phyloP scores from a whole-genome alignment of 2,888 invertebrate genomes.

The Trichopria drosophilae region DNA sequence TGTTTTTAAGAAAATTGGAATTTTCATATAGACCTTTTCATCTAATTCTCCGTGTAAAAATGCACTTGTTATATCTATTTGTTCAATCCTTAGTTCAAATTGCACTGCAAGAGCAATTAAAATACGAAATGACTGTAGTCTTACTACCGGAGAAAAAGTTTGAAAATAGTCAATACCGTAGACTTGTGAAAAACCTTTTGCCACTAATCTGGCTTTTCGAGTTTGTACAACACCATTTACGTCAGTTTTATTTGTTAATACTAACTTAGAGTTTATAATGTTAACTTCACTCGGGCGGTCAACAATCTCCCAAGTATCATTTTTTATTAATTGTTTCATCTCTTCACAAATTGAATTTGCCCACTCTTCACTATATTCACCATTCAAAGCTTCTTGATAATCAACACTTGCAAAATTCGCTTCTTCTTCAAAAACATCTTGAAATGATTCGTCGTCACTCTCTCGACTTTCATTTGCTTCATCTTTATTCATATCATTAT shows the following conservation, averaged over 20 bases:
- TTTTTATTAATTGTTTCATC: conserved; percentile 3
- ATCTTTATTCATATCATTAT: not conserved
- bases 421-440: conserved; percentile 1
- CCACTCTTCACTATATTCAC: not conserved
- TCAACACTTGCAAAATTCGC: not conserved
- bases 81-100: conserved; percentile 3
- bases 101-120: conserved; percentile 6
- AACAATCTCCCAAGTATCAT: conserved; percentile 3
- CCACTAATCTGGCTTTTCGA: conserved; percentile 12
- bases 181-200: conserved; percentile 8
- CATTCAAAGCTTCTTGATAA: not conserved
- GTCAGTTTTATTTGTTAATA: conserved; percentile 3
- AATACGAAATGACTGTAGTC: conserved; percentile 6
- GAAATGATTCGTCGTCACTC: not conserved
- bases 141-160: conserved; percentile 11
- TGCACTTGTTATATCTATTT: conserved; percentile 12
- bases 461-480: not conserved
- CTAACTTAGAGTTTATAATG: conserved; percentile 6
- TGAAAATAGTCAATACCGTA: not conserved
- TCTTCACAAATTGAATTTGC: conserved; percentile 3
- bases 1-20: not conserved
- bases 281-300: conserved; percentile 1
- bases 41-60: conserved; percentile 9
- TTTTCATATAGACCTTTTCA: conserved; percentile 11
- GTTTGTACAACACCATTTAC: not conserved